These are phyloP conservation scores for Chionodraco myersi DNA, from an alignment of 2,113 vertebrate species.

Conservation along the genomic window DNA sequence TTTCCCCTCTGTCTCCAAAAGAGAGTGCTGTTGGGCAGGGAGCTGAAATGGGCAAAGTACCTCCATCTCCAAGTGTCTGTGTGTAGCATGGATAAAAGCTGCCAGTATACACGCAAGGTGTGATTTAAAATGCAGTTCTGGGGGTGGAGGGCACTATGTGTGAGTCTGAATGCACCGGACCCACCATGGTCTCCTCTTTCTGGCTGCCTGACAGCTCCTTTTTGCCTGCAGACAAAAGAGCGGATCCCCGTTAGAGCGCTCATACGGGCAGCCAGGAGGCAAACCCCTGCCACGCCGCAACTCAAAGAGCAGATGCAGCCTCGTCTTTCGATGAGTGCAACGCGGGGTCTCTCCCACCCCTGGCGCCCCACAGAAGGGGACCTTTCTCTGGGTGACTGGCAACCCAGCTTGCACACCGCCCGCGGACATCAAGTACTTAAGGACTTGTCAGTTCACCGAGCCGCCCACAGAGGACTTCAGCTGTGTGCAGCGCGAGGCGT, in stretches of 20 bases:
- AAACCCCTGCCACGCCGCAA: not conserved
- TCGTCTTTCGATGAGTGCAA: not conserved
- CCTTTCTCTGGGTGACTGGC: slow-evolving; percentile 54
- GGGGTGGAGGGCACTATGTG: slow-evolving; percentile 4
- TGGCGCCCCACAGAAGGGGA: slow-evolving; percentile 18
- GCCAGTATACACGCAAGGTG: not conserved
- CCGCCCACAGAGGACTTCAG: slow-evolving; percentile 36
- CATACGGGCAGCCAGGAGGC: slow-evolving; percentile 1
- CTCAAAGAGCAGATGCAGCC: slow-evolving; percentile 32
- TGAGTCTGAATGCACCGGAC: slow-evolving; percentile 3
- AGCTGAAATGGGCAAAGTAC: slow-evolving; percentile 43
- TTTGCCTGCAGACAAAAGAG: slow-evolving; percentile 62
- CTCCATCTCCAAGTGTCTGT: not conserved
- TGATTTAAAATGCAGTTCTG: slow-evolving; percentile 4
- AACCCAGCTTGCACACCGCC: slow-evolving; percentile 25
- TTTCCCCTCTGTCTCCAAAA: slow-evolving; percentile 56
- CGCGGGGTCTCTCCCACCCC: slow-evolving; percentile 23
- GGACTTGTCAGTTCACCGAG: slow-evolving; percentile 52
- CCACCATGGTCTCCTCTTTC: not conserved
- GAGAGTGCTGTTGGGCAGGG: slow-evolving; percentile 69
- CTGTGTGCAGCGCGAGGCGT: slow-evolving; percentile 31
- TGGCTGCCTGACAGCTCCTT: slow-evolving; percentile 65
- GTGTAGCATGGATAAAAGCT: not conserved
- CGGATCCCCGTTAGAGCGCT: slow-evolving; percentile 62
- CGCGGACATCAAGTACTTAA: slow-evolving; percentile 46